phyloP scores from a whole-genome alignment of 2,113 vertebrate species.

The Mustelus asterias region DNA sequence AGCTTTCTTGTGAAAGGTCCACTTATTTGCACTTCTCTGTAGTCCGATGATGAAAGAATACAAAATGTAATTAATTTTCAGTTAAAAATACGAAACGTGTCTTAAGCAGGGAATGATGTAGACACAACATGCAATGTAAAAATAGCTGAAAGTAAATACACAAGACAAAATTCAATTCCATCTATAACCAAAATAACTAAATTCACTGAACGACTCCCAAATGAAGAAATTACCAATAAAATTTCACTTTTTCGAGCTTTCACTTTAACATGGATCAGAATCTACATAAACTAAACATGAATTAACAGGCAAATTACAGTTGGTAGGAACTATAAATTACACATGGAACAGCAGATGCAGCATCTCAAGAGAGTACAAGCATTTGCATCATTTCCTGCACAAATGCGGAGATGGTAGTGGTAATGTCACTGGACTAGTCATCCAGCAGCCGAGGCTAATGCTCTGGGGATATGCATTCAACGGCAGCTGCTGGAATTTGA shows the following conservation, averaged over 20 bases:
- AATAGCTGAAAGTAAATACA: neutral
- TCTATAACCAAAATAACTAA: neutral
- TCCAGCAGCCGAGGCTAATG: too few relatives aligned
- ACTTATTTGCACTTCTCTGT: neutral
- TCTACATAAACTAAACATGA: neutral
- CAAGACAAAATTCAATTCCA: neutral
- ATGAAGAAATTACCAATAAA: neutral
- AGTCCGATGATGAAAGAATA: neutral
- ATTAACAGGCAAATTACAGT: neutral
- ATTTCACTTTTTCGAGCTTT: neutral
- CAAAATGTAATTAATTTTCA: neutral
- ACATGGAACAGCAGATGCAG: too few relatives aligned
- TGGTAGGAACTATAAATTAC: too few relatives aligned
- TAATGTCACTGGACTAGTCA: too few relatives aligned
- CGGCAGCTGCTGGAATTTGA: neutral
- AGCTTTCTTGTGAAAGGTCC: neutral
- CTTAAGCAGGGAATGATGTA: too few relatives aligned
- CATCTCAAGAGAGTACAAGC: too few relatives aligned
- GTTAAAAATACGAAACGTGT: neutral
- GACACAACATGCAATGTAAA: neutral
- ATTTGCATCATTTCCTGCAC: too few relatives aligned
- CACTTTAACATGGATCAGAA: neutral
- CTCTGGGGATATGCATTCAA: too few relatives aligned
- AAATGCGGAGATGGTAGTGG: too few relatives aligned
- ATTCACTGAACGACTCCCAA: neutral